Evolutionary conservation across 2,113 vertebrate genomes (phyloP), one percentile per base, ranked within the genome.

Genomic region (Solea solea): DNA sequence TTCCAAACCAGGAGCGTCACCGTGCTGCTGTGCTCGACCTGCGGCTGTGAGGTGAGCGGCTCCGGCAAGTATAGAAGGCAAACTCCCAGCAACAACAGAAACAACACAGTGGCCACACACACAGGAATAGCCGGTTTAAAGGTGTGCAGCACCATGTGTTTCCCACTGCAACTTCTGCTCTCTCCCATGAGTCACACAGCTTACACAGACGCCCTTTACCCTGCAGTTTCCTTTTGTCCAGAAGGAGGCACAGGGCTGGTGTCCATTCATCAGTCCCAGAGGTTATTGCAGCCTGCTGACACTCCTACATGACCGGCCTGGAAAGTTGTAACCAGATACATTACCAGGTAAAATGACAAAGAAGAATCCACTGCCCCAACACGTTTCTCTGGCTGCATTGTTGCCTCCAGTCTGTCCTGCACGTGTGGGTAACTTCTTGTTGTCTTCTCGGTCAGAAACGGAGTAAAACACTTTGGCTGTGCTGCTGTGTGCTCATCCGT

Each of bases 1-100:
- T 93, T 95, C 96, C 97, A 98, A 12, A 97, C 77, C 25, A 98
- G 88, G 28, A 98, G 89, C 12, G 79, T 89, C 71, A 94, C 88
- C 0, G 60, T 13, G 4, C n/a, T 2, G 11, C 2, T 4, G 5
- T 28, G 66, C 9, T 15, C 4, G 2, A 13, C 4, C 9, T 4
- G 45, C 45, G 45, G 45, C 45, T 48, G 45, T 10, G 45, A 48
- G 45, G 45, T 48, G 9, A 48, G 12, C 11, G 45, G 10, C 45
- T 48, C 45, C 27, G 80, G 81, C 2, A 89, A 64, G 64, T 78
- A 28, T 45, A 67, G 48, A 0, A 85, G 40, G 60, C 68, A 80
- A 21, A 87, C 6, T 8, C 55, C 63, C 7, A 90, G n/a, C 3
- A 88, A 6, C 0, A 86, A 4, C 27, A 87, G 2, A 7, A 91